Evolutionary conservation across 2,797 vertebrate species (phyloP), one percentile per base, ranked within the genome.

Genomic region (Galago senegalensis): DNA sequence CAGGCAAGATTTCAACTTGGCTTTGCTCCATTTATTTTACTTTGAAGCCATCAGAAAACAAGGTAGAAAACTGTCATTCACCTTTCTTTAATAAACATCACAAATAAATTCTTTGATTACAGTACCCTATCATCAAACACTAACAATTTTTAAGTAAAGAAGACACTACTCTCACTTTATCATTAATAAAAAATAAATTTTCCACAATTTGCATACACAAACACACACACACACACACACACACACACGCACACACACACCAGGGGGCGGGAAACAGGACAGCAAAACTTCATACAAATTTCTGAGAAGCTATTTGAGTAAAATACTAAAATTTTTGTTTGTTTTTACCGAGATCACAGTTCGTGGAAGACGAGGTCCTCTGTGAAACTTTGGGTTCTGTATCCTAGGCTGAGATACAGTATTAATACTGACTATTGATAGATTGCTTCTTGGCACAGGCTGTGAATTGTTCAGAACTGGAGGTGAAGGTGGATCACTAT

Each of bases 391-490:
- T 69, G 97, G 99, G 82, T 97, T 99, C 84, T 98, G 98, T 40
- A 98, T 97, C 46, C 99, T 98, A 2, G 99, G 95, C 86, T 99
- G 99, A 89, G 99, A 97, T 67, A 99, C 98, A 0, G 99, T 99
- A 98, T 99, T 99, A 98, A 99, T 99, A 98, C 98, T 99, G 97
- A 99, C 99, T 46, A 99, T 98, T 10, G 99, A 98, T 73, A 99
- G 97, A 98, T 99, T 99, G 63, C 98, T 99, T 98, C 99, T 99
- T 98, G 98, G 96, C 31, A 98, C 97, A 69, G 97, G 97, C 83
- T 98, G 99, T 81, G 98, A 98, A 56, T 95, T 98, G 65, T 98
- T 97, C 73, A 98, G 93, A 91, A 98, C 96, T 61, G 98, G 98
- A 67, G 99, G 99, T 92, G 99, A 99, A 10, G 99, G 98, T 29